Base-by-base conservation (phyloP, 2,113 vertebrate species). In the Benitochromis conjunctus region DNA sequence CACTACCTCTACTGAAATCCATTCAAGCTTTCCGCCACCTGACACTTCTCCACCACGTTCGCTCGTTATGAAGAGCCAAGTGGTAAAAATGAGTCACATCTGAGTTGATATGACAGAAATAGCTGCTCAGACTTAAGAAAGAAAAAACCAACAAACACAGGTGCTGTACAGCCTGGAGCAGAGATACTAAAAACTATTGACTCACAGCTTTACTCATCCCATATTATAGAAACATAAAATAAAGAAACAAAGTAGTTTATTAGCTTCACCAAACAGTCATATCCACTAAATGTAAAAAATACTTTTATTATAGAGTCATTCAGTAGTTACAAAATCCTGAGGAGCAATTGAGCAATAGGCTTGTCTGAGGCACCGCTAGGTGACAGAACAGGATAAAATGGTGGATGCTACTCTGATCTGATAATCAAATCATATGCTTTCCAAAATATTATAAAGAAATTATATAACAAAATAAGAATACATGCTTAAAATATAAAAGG, bases 271-370 rank as follows among this genome's bases (percentile, higher is more conserved):
- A 74, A 29, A 74, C 41, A 0, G 0, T 29, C 14, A 4, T 41
- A 48, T 48, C 43, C 43, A 48, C n/a, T 29, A 66, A 46, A 76
- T 81, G 19, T 76, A 60, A 74, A 79, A 87, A n/a, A 77, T 41
- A 69, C 4, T 19, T 80, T 82, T 55, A 74, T 83, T 46, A 21
- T 16, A 66, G 4, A 43, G 7, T 78, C 29, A 64, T 43, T 46
- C 77, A 93, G 84, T 55, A 87, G 69, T 80, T 41, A 71, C 7
- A 86, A 9, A 14, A 69, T 81, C 77, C 91, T 81, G 85, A 89
- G 54, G 9, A 76, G 6, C 16, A 19, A 69, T 53, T 26, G 38
- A 53, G 7, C 3, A 31, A 7, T 48, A 12, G 9, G 81, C 60
- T 58, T 60, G n/a, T 53, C 21, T 11, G 64, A 21, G 7, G 21